Base-by-base conservation (phyloP, 1,140 invertebrate genomes). In the Drosophila kepulauana region DNA sequence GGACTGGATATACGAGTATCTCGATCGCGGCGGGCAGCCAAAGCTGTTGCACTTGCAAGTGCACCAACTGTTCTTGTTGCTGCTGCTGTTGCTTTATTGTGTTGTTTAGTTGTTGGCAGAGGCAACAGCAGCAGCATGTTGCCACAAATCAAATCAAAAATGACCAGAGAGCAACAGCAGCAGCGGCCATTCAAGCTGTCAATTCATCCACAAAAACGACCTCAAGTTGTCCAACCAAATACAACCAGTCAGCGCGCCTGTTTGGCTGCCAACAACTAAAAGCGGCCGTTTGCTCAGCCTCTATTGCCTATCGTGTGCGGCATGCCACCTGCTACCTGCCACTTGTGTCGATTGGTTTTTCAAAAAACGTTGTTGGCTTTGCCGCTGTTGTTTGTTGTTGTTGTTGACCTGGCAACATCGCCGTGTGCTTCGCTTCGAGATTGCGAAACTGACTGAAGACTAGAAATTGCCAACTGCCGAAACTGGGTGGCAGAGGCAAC, bases 291-390 rank as follows among this genome's bases (percentile, higher is more conserved):
- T 13, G n/a, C 63, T n/a, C 20, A 52, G 38, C 62, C 43, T 25
- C 35, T 25, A 45, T 43, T 4, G 33, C 25, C 11, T 33, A 30
- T 28, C 2, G 49, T 1, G 8, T 57, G 51, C 63, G 49, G 16
- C 1, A 16, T 28, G 49, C 63, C 38, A 52, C 15, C 33, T 52
- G 59, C 46, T 15, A 64, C 5, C 15, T 65, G 64, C 52, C 64
- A 67, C 64, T 67, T 67, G 64, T 57, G 41, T 67, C 41, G 64
- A 67, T 67, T 67, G 64, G 52, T 48, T 67, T 66, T 67, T 58
- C 41, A 56, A 61, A n/a, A 49, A 51, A 48, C 30, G 33, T 54
- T 65, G 49, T 65, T 65, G 49, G 38, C 16, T 59, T 45, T 59
- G 58, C 7, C 57, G 15, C 7, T 38, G 20, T 25, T 25, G 20